Percentiles rank a stretch among this genome's conserved stretches.
Conservation (phyloP, 2,888 invertebrate genomes). For the Oligia fasciuncula region DNA sequence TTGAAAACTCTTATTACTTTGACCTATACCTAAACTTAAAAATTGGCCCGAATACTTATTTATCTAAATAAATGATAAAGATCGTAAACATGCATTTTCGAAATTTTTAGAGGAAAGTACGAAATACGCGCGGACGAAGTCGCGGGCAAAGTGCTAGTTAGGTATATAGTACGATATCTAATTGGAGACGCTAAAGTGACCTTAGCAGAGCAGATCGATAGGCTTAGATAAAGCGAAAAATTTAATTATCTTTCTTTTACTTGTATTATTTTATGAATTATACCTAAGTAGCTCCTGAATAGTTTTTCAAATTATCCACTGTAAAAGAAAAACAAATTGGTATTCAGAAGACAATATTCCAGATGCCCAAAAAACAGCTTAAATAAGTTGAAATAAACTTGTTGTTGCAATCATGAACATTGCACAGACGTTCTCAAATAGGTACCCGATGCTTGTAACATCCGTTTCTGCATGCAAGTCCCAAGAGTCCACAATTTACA, state of each 20-base stretch:
- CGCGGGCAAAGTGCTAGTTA: too few relatives aligned
- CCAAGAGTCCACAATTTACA: conserved; percentile 61
- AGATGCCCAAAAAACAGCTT: background rate
- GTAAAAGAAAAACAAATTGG: background rate
- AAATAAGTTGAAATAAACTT: background rate
- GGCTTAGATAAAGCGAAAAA: background rate
- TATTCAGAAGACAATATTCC: background rate
- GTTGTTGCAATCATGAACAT: conserved; percentile 1
- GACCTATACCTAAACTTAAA: too few relatives aligned
- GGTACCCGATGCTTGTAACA: conserved; percentile 18
- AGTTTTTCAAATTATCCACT: background rate
- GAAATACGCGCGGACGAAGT: too few relatives aligned
- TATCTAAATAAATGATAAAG: too few relatives aligned
- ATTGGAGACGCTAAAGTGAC: background rate
- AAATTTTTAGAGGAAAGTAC: too few relatives aligned
- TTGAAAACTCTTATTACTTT: too few relatives aligned
- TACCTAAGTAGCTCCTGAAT: background rate
- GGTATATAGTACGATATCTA: background rate
- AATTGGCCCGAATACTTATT: too few relatives aligned
- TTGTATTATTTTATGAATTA: background rate
- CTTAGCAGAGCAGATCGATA: background rate
- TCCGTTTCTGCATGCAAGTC: conserved; percentile 38
- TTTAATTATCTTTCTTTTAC: background rate
- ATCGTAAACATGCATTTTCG: too few relatives aligned
- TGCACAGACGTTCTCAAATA: conserved; percentile 1